These are phyloP conservation scores for Chunga burmeisteri DNA, from an alignment of 2,113 vertebrate species.

Conservation along the genomic window DNA sequence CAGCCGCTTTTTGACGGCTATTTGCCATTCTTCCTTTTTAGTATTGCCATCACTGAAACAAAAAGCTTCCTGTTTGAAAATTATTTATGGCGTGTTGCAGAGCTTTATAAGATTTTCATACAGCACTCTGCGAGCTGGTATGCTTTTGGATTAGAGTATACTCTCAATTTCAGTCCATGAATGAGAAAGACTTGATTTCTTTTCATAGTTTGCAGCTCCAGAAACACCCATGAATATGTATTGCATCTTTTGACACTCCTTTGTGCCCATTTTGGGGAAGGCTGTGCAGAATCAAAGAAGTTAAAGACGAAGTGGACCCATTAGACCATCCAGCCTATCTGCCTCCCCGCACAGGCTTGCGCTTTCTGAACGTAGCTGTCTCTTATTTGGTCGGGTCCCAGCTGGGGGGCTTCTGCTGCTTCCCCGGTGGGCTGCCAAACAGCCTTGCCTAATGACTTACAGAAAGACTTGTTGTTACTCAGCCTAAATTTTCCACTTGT, in stretches of 20 bases:
- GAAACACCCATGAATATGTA: constrained; percentile 53
- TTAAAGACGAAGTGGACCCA: not conserved
- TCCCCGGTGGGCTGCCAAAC: not conserved
- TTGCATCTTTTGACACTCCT: not conserved
- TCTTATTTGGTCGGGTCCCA: fast-evolving
- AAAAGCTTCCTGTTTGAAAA: constrained; percentile 69
- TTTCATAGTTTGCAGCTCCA: constrained; percentile 58
- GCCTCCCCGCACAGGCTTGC: not conserved
- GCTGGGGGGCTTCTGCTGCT: not conserved
- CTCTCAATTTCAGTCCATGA: constrained; percentile 60
- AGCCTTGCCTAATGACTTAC: not conserved
- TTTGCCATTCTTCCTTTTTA: constrained; percentile 47
- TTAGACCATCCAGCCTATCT: not conserved
- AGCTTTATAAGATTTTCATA: constrained; percentile 63
- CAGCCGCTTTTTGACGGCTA: constrained; percentile 36
- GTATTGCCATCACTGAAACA: constrained; percentile 63
- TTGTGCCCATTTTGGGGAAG: not conserved
- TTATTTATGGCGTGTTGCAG: constrained; percentile 67
- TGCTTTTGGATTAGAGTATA: constrained; percentile 43
- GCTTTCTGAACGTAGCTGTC: not conserved
- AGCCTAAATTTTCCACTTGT: not conserved
- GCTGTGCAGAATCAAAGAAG: not conserved
- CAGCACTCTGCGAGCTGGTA: constrained; percentile 45
- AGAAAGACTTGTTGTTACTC: not conserved
- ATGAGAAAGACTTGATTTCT: constrained; percentile 55